These are phyloP conservation scores for Anniella stebbinsi DNA, from an alignment of 2,797 vertebrate species.

Conservation along the genomic window DNA sequence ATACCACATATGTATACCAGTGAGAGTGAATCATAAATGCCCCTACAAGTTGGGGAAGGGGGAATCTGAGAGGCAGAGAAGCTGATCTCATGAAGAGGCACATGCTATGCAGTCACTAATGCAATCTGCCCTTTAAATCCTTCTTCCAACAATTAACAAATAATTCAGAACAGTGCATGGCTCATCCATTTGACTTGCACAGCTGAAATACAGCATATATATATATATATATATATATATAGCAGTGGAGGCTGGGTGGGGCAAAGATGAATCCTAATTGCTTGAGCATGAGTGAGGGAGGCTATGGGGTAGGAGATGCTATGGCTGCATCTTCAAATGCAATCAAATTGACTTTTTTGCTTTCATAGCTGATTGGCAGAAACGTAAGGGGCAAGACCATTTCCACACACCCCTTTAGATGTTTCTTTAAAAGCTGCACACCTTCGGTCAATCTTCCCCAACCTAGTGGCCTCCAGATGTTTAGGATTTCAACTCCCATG, in stretches of 20 bases:
- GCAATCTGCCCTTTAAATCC: background rate
- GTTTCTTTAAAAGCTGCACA: background rate
- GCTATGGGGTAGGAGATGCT: background rate
- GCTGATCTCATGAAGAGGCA: background rate
- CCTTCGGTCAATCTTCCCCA: no score
- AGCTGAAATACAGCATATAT: conserved; percentile 23
- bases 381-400: background rate
- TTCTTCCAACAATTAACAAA: background rate
- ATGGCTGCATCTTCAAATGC: background rate
- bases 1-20: conserved; percentile 39
- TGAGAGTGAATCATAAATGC: background rate
- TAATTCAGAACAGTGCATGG: background rate
- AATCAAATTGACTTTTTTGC: background rate
- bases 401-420: background rate
- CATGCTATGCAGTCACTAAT: background rate
- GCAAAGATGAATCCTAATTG: conserved; percentile 1
- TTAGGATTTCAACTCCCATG: background rate
- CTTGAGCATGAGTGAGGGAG: background rate
- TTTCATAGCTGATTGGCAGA: background rate
- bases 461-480: background rate
- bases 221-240: conserved; percentile 34
- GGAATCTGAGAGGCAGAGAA: conserved; percentile 7
- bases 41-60: background rate
- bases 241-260: background rate
- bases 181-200: fast-evolving